These are phyloP conservation scores for Danio choprae DNA, from an alignment of 2,797 vertebrate genomes.

Conservation along the genomic window DNA sequence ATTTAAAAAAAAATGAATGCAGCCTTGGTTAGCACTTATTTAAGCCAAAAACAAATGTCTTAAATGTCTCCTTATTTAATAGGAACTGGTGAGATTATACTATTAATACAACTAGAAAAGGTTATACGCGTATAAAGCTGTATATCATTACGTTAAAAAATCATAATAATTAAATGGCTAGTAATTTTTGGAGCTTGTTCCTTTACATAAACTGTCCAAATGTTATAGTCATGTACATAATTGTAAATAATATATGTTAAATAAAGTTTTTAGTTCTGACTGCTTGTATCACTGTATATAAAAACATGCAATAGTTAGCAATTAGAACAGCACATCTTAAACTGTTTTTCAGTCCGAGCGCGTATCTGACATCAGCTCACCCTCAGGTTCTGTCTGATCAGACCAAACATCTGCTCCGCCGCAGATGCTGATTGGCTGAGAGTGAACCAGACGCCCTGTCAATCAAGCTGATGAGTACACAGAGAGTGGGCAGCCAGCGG, in stretches of 20 bases:
- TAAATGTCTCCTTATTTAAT: not conserved
- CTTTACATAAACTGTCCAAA: not conserved
- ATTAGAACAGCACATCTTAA: not conserved
- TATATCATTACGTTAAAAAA: not conserved
- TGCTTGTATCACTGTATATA: no score
- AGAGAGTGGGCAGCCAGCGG: conserved; percentile 17
- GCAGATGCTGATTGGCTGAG: conserved; percentile 42
- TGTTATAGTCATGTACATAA: not conserved
- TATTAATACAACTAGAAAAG: not conserved
- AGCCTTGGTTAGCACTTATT: no score
- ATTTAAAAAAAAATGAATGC: no score
- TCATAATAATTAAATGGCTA: not conserved
- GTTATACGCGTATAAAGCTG: no score
- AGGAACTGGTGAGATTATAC: not conserved
- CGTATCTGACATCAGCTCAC: conserved; percentile 21
- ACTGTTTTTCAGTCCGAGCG: not conserved
- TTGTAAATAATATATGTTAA: not conserved
- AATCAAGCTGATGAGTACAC: conserved; percentile 44
- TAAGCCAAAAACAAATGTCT: no score
- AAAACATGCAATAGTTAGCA: not conserved
- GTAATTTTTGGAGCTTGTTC: not conserved
- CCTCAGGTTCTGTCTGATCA: conserved; percentile 25
- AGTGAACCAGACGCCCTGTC: conserved; percentile 38
- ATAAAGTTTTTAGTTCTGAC: not conserved
- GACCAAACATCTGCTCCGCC: conserved; percentile 11